A percentile compares a stretch with the other conserved stretches of the same genome.
Conservation (phyloP, 2,797 vertebrate genomes). For the Xerus rutilus region DNA sequence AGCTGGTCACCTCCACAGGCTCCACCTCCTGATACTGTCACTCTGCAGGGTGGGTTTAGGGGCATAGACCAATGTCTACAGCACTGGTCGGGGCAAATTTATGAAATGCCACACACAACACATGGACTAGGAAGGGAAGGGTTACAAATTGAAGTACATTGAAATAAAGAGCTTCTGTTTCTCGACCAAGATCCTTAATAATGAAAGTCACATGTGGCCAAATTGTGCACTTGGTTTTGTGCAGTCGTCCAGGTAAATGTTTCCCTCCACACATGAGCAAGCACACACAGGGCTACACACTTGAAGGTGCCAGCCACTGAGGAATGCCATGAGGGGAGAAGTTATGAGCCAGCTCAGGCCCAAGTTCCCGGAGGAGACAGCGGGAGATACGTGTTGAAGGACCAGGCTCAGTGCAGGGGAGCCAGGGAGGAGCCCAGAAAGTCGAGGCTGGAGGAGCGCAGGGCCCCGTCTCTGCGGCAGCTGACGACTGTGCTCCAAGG, state of each 20-base stretch:
- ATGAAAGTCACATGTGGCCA: not conserved
- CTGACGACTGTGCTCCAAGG: not conserved
- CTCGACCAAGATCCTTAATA: not conserved
- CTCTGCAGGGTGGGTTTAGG: not conserved
- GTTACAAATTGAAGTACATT: not conserved
- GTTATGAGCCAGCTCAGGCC: not conserved
- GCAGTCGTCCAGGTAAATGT: not conserved
- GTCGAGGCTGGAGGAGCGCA: accelerated
- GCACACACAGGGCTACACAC: not conserved
- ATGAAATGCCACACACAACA: not conserved
- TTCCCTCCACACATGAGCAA: not conserved
- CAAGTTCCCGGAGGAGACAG: not conserved
- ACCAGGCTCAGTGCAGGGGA: not conserved
- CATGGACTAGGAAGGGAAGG: not conserved
- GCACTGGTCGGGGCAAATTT: not conserved
- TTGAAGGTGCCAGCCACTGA: not conserved
- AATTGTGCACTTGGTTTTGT: not conserved
- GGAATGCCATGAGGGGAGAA: not conserved
- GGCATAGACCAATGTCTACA: not conserved
- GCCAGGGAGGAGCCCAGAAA: accelerated
- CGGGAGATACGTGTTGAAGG: too few species aligned
- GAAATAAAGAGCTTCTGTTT: not conserved
- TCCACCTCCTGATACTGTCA: not conserved
- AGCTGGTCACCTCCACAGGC: not conserved
- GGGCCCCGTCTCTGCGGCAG: accelerated